Conservation (phyloP, 2,888 invertebrate species). For the Hofmannophila pseudospretella region DNA sequence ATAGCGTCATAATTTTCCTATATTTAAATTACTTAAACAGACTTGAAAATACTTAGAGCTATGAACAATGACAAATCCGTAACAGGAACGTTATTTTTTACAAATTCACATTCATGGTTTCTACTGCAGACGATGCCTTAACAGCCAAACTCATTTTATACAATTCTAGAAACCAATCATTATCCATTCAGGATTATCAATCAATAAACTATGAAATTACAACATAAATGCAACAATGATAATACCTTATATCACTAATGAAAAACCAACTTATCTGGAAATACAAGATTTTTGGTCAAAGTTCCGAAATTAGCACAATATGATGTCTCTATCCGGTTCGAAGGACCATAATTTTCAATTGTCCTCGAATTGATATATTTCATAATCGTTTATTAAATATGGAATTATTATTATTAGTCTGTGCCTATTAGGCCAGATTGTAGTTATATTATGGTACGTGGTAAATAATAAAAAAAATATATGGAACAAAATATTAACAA, state of each 20-base stretch:
- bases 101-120: conserved; percentile 24
- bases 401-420: too few relatives aligned
- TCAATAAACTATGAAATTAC: conserved; percentile 16
- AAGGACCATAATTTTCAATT: neutral
- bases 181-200: too few relatives aligned
- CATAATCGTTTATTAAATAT: too few relatives aligned
- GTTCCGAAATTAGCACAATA: neutral
- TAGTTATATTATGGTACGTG: too few relatives aligned
- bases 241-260: conserved; percentile 7
- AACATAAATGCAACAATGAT: conserved; percentile 22
- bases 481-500: too few relatives aligned
- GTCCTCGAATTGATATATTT: neutral
- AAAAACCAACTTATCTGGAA: conserved; percentile 1
- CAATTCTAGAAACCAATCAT: neutral
- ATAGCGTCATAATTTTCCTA: neutral
- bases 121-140: conserved; percentile 14
- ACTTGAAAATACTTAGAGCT: conserved; percentile 30
- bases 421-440: too few relatives aligned
- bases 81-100: conserved; percentile 54
- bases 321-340: neutral
- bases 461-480: too few relatives aligned
- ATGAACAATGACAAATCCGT: conserved; percentile 56
- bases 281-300: conserved; percentile 6
- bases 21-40: conserved; percentile 17
- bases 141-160: neutral